Percentiles rank a stretch among this genome's conserved stretches.
Conservation (phyloP, 2,113 vertebrate species). For the Asarcornis scutulata region DNA sequence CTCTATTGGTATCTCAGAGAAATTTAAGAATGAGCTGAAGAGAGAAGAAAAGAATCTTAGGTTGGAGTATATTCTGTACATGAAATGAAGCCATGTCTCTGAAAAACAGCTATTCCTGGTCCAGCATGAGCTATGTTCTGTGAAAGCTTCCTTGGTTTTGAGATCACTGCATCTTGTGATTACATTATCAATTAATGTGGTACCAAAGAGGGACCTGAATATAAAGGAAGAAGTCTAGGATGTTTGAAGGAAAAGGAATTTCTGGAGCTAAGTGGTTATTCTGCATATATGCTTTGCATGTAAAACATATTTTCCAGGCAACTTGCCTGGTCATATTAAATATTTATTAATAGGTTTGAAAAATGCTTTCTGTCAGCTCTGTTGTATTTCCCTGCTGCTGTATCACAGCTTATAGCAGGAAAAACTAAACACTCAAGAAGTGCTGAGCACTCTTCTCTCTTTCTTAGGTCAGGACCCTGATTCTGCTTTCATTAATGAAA, state of each 20-base stretch:
- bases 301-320: neutral
- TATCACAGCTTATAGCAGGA: neutral
- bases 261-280: neutral
- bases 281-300: neutral
- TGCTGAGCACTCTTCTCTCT: neutral
- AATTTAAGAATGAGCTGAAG: neutral
- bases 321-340: neutral
- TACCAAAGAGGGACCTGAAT: neutral
- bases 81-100: neutral
- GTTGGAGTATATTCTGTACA: neutral
- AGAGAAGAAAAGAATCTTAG: neutral
- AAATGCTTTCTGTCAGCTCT: constrained; percentile 7
- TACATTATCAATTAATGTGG: neutral
- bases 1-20: neutral
- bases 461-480: neutral
- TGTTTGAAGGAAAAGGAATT: neutral
- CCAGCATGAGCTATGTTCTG: neutral
- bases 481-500: neutral
- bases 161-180: neutral
- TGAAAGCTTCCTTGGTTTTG: neutral
- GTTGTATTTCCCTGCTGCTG: neutral
- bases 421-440: neutral
- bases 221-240: neutral
- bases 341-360: neutral
- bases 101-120: neutral